A percentile compares a stretch with the other conserved stretches of the same genome.
These are phyloP conservation scores for Anodontia alba DNA, from an alignment of 2,888 invertebrate species.

Conservation along the genomic window DNA sequence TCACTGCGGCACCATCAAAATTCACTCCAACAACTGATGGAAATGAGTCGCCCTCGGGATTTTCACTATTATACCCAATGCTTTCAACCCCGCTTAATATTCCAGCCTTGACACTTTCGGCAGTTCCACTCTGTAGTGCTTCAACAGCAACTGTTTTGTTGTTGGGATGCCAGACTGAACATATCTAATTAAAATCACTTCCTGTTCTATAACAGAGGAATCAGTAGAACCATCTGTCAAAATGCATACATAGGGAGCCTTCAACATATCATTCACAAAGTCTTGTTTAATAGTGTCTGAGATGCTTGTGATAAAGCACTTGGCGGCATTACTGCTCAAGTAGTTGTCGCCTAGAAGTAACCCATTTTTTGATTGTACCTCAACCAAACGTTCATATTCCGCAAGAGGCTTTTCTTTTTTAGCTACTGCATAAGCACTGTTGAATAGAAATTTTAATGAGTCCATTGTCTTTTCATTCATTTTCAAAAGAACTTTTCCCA, in stretches of 20 bases:
- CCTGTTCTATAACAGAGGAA: slow-evolving; percentile 11
- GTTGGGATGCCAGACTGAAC: neutral
- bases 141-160: neutral
- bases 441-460: slow-evolving; percentile 21
- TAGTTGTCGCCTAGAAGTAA: neutral
- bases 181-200: slow-evolving; percentile 15
- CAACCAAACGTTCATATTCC: slow-evolving; percentile 25
- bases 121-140: neutral
- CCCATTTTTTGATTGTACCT: slow-evolving; percentile 15
- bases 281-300: no score
- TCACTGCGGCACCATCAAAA: slow-evolving; percentile 10
- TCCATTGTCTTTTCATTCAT: slow-evolving; percentile 2
- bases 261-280: neutral
- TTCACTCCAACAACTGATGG: neutral
- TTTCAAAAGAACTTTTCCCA: slow-evolving; percentile 14
- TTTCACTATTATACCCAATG: no score
- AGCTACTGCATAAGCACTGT: slow-evolving; percentile 24
- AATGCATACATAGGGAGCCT: neutral
- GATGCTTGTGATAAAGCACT: no score
- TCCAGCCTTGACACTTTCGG: neutral
- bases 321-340: neutral
- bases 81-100: neutral
- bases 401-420: slow-evolving; percentile 24
- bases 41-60: neutral
- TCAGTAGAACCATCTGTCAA: slow-evolving; percentile 5